Conservation (phyloP, 2,113 vertebrate species). For the Lophochroa leadbeateri region DNA sequence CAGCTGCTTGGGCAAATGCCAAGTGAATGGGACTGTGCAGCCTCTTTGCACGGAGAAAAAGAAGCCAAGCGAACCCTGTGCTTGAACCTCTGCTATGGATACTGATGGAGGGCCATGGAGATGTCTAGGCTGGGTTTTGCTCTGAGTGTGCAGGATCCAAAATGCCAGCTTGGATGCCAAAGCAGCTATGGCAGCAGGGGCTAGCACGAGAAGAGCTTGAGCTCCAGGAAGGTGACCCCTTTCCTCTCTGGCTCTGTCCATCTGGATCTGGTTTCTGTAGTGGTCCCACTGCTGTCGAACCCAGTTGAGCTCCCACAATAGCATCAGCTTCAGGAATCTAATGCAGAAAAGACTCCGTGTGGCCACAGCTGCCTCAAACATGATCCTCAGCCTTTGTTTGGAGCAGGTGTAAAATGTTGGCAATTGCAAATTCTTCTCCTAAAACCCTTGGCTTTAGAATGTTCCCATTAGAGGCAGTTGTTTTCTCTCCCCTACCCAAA, state of each 20-base stretch:
- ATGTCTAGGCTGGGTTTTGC: background rate
- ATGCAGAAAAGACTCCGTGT: background rate
- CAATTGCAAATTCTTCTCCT: background rate
- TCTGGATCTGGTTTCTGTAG: background rate
- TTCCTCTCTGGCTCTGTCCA: background rate
- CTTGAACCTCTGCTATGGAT: background rate
- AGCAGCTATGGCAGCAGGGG: background rate
- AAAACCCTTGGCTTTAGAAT: background rate
- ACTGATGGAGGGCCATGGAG: background rate
- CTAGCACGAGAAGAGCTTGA: background rate
- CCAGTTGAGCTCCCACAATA: background rate
- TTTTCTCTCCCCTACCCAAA: background rate
- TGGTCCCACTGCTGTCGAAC: background rate
- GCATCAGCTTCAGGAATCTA: background rate
- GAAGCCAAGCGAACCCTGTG: background rate
- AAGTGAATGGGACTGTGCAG: background rate
- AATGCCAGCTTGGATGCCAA: background rate
- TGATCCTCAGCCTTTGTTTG: background rate
- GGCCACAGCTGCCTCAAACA: background rate
- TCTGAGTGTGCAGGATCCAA: background rate
- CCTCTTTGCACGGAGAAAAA: background rate
- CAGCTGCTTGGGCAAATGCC: conserved; percentile 45
- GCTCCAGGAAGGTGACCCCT: background rate
- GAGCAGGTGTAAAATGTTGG: background rate
- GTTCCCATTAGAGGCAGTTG: background rate